Base-by-base conservation (phyloP, 1,140 invertebrate genomes). In the Drosophila arizonae region DNA sequence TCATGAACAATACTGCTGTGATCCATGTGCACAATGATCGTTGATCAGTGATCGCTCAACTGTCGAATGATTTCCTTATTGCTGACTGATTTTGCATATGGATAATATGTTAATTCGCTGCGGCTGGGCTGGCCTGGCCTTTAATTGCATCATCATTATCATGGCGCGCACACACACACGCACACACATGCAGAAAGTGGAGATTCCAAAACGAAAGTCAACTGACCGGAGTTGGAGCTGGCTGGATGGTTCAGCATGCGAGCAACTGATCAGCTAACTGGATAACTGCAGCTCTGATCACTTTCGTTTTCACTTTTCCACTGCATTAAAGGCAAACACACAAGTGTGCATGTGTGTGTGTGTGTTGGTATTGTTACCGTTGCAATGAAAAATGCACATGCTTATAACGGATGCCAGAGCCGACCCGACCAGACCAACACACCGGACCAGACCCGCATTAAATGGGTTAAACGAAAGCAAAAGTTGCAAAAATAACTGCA, bases 391-490 rank as follows among this genome's bases (percentile, higher is more conserved):
- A 58, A 64, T 72, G 69, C 56, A 72, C 61, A 76, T 76, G 69
- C 62, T 69, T 62, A 56, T 63, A 80, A 72, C 85, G 85, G 85
- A 88, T 80, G 84, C 79, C 69, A 24, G n/a, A 28, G 11, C 52
- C 21, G 48, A 52, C 62, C 61, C 28, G 64, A 33, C 55, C 63
- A 58, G 65, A 57, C 52, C 39, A 8, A 10, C 33, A 9, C 6
- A 9, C 0, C 46, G 6, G 60, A 33, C 41, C 48, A 39, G 62
- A 51, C 67, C 39, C n/a, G 28, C 85, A 84, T 75, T 84, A 88
- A 88, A 88, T 88, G 84, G 84, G 84, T 88, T 88, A 88, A 88
- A 89, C 80, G 85, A 88, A 89, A 88, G 84, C 84, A 85, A 88
- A 72, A 87, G 74, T 50, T 56, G 74, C 70, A 54, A 51, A 57